These are phyloP conservation scores for Dascillus cervinus DNA, from an alignment of 2,888 invertebrate species.

Conservation along the genomic window DNA sequence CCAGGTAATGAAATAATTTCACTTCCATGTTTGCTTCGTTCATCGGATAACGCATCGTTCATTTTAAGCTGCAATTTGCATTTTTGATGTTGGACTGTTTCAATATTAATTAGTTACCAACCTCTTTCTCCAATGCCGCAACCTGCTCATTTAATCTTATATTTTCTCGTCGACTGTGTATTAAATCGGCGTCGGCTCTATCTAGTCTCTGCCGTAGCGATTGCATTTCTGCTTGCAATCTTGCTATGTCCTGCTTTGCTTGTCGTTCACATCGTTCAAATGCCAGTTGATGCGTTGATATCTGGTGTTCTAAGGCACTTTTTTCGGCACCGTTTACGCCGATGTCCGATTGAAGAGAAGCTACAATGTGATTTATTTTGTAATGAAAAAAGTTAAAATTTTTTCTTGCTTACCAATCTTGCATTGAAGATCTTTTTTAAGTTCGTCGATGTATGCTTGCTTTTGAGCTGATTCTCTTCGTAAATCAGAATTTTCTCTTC, in stretches of 20 bases:
- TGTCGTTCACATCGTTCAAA: constrained; percentile 69
- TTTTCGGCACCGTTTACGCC: constrained; percentile 70
- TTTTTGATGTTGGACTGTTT: background rate
- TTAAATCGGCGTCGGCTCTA: constrained; percentile 70
- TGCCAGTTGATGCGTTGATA: constrained; percentile 56
- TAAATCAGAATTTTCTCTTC: constrained; percentile 66
- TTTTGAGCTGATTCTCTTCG: constrained; percentile 72
- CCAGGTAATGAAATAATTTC: constrained; percentile 34
- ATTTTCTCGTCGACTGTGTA: constrained; percentile 74
- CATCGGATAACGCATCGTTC: constrained; percentile 35
- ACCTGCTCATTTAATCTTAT: constrained; percentile 71
- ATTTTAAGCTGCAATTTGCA: constrained; percentile 30
- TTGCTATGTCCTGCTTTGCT: constrained; percentile 64
- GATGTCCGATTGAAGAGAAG: constrained; percentile 68
- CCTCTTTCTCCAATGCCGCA: constrained; percentile 74
- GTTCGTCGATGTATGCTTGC: constrained; percentile 65
- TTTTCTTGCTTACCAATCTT: constrained; percentile 53
- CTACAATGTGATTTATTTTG: constrained; percentile 39
- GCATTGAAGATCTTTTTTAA: constrained; percentile 70
- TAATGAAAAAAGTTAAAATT: background rate
- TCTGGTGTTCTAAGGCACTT: constrained; percentile 70
- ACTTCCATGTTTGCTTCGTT: constrained; percentile 24
- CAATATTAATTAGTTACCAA: constrained; percentile 29
- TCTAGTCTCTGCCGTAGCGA: constrained; percentile 70
- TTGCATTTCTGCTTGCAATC: constrained; percentile 68